phyloP scores from a whole-genome alignment of 1,140 invertebrate genomes.

The Drosophila baimaii region DNA sequence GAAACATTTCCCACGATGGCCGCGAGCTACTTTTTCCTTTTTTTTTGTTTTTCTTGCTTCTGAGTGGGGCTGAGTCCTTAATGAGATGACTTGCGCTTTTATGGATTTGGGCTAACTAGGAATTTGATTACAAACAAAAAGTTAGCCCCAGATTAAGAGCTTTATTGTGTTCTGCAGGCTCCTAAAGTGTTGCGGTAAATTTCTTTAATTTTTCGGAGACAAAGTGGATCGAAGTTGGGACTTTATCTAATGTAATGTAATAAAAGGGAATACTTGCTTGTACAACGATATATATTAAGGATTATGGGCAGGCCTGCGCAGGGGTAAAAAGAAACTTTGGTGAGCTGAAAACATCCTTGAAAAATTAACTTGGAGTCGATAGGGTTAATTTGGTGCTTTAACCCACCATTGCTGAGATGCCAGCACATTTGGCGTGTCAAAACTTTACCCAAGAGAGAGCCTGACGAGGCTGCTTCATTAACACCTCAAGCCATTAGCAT shows the following conservation, averaged over 20 bases:
- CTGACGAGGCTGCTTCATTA: conserved; percentile 47
- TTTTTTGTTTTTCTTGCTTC: not conserved
- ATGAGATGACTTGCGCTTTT: conserved; percentile 34
- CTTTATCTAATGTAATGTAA: not conserved
- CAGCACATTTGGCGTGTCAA: conserved; percentile 15
- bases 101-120: conserved; percentile 1
- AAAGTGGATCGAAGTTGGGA: not conserved
- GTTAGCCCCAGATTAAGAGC: conserved; percentile 1
- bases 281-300: not conserved
- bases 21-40: not conserved
- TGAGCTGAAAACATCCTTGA: not conserved
- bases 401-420: conserved; percentile 4
- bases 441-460: too few species aligned
- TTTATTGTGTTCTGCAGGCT: not conserved
- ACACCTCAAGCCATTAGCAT: conserved; percentile 69
- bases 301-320: too few species aligned
- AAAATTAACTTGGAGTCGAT: too few species aligned
- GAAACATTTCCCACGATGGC: conserved; percentile 20
- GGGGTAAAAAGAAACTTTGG: too few species aligned
- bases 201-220: not conserved
- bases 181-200: not conserved
- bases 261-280: not conserved
- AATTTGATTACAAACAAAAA: not conserved
- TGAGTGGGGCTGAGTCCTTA: conserved; percentile 26
- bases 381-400: conserved; percentile 2